phyloP scores from a whole-genome alignment of 2,113 vertebrate species.

The Saccopteryx bilineata region DNA sequence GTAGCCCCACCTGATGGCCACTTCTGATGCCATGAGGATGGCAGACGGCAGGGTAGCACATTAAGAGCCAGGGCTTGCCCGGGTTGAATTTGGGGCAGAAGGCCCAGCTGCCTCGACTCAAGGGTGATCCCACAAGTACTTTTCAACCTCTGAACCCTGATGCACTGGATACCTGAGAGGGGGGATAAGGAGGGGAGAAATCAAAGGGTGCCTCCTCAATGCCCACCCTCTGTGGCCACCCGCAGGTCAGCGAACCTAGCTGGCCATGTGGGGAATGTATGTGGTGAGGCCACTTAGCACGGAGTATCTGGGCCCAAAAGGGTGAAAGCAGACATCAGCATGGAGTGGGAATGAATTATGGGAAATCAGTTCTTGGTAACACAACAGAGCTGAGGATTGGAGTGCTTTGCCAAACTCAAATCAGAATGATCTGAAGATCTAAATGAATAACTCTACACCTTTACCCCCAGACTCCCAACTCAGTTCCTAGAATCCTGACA shows the following conservation, averaged over 20 bases:
- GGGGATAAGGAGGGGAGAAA: no score
- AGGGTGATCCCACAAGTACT: neutral
- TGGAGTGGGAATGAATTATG: neutral
- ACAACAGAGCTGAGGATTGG: neutral
- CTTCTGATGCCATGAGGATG: neutral
- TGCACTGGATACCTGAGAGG: neutral
- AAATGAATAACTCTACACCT: neutral
- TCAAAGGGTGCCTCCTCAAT: neutral
- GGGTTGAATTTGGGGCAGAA: neutral
- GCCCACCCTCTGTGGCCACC: no score
- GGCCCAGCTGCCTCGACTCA: neutral
- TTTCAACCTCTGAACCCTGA: neutral
- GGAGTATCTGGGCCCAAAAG: neutral
- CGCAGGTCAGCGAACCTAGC: neutral
- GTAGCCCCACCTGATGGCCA: neutral
- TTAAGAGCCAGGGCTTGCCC: neutral
- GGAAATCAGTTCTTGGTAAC: neutral
- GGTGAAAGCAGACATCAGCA: neutral
- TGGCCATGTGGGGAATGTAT: neutral
- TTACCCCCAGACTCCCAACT: neutral
- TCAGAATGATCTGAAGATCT: neutral
- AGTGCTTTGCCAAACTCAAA: conserved; percentile 16
- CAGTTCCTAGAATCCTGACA: neutral
- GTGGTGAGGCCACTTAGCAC: neutral
- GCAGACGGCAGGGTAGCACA: neutral